Evolutionary conservation across 2,113 vertebrate genomes (phyloP).

Genomic region (Dendropsophus ebraccatus): DNA sequence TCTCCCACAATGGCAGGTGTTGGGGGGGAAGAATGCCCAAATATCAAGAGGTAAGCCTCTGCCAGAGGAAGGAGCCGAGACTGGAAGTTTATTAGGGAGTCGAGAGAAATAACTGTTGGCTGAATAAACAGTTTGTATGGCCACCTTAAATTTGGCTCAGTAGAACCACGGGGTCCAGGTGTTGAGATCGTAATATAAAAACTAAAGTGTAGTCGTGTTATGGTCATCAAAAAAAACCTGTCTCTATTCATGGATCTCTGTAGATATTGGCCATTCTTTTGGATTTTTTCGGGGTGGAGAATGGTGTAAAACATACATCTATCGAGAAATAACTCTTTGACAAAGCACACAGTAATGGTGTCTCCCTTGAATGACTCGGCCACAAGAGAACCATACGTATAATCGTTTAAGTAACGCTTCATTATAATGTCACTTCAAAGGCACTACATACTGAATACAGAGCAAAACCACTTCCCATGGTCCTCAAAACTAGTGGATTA

Average conservation of each 20-base stretch:
- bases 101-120: neutral
- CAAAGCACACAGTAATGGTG: slow-evolving; percentile 6
- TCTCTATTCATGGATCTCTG: neutral
- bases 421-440: slow-evolving; percentile 18
- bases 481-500: neutral
- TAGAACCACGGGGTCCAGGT: neutral
- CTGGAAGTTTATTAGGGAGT: too few species aligned
- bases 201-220: neutral
- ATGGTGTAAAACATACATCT: neutral
- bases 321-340: neutral
- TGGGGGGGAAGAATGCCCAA: neutral
- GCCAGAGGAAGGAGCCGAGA: too few species aligned
- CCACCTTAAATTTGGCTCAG: neutral
- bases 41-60: neutral
- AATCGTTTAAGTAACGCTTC: slow-evolving; percentile 15
- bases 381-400: neutral
- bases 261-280: neutral
- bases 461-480: neutral
- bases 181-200: neutral
- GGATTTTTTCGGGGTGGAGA: neutral
- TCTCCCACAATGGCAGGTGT: neutral
- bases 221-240: neutral
- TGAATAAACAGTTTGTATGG: too few species aligned
- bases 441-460: slow-evolving; percentile 24
- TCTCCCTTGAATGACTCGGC: neutral